Conservation (phyloP, 2,797 vertebrate genomes). For the Atherinosoma microstoma region DNA sequence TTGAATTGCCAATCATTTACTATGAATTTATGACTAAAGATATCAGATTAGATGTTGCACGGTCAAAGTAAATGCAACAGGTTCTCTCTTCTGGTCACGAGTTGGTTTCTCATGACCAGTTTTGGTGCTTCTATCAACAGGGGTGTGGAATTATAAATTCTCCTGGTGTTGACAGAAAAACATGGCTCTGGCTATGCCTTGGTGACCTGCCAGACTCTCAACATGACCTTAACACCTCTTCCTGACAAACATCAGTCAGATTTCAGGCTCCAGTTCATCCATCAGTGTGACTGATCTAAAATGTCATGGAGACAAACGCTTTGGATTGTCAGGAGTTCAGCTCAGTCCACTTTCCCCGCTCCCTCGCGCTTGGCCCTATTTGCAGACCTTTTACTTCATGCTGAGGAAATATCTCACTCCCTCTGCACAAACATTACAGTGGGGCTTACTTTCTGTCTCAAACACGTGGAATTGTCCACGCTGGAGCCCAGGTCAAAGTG, state of each 20-base stretch:
- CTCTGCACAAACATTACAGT: slow-evolving; percentile 13
- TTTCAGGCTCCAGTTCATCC: slow-evolving; percentile 4
- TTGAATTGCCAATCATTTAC: too few relatives aligned
- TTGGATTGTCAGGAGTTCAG: slow-evolving; percentile 17
- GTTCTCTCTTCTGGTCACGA: too few relatives aligned
- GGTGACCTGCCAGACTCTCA: slow-evolving; percentile 22
- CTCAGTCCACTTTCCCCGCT: slow-evolving; percentile 1
- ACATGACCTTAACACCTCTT: slow-evolving; percentile 6
- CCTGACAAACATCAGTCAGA: slow-evolving; percentile 11
- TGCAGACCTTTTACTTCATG: slow-evolving; percentile 23
- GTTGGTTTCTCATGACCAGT: too few relatives aligned
- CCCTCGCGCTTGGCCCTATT: slow-evolving; percentile 17
- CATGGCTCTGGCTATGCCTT: background rate
- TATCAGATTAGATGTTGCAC: background rate
- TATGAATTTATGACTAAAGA: too few relatives aligned
- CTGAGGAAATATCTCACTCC: slow-evolving; percentile 29
- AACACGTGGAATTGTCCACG: slow-evolving; percentile 32
- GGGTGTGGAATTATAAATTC: slow-evolving; percentile 14
- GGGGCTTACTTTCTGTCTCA: slow-evolving; percentile 10
- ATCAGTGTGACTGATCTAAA: background rate
- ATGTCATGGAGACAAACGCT: background rate
- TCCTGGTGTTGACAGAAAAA: slow-evolving; percentile 34
- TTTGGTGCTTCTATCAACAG: background rate
- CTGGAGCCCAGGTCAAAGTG: slow-evolving; percentile 53
- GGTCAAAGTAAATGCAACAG: background rate